Percentiles rank a stretch among this genome's conserved stretches.
Evolutionary conservation across 2,113 vertebrate genomes (phyloP).

Genomic region (Arizona elegans): DNA sequence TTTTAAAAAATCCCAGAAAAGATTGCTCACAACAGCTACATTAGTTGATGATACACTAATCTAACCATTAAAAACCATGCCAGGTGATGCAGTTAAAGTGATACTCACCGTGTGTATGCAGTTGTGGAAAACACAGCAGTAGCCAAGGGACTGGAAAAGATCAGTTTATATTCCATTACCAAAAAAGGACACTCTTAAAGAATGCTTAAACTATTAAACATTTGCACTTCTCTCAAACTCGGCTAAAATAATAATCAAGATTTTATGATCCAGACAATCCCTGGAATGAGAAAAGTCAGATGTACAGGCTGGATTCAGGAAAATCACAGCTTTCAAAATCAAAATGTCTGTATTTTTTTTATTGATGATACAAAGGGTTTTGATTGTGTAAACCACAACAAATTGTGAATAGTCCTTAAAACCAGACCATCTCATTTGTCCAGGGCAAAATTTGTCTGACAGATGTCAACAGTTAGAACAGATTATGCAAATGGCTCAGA

Average conservation of each 20-base stretch:
- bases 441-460: neutral
- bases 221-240: neutral
- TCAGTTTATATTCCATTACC: neutral
- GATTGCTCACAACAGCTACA: neutral
- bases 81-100: neutral
- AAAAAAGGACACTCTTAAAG: neutral
- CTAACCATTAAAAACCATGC: neutral
- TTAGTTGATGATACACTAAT: neutral
- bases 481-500: neutral
- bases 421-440: neutral
- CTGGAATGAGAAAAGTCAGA: neutral
- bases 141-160: neutral
- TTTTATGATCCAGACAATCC: neutral
- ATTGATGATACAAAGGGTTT: neutral
- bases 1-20: neutral
- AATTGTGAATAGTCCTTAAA: neutral
- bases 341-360: neutral
- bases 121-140: neutral
- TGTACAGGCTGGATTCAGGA: neutral
- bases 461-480: neutral
- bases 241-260: neutral
- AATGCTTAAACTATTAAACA: neutral
- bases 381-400: neutral
- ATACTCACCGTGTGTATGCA: neutral
- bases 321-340: neutral